Evolutionary conservation across 2,797 vertebrate genomes (phyloP).

Genomic region (Ibycter americanus): DNA sequence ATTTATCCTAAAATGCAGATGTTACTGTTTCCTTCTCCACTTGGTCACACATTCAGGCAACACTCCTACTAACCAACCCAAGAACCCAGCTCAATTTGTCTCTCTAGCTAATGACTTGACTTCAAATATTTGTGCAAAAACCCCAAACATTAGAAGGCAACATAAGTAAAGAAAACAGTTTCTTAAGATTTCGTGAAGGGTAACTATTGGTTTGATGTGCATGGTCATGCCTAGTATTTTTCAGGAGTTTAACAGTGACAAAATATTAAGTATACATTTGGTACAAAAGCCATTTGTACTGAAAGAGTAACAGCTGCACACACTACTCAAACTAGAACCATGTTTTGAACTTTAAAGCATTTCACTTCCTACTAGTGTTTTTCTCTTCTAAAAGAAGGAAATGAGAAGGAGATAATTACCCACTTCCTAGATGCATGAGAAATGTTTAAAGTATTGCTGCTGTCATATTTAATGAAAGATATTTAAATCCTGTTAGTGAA

Average conservation of each 20-base stretch:
- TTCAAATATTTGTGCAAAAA: neutral
- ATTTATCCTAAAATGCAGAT: neutral
- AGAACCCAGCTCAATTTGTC: neutral
- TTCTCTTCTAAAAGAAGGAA: neutral
- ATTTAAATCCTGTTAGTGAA: neutral
- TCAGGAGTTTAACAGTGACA: neutral
- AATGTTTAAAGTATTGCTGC: neutral
- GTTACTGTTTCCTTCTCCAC: neutral
- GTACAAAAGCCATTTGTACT: neutral
- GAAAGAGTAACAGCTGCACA: neutral
- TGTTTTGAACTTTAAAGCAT: neutral
- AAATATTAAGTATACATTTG: neutral
- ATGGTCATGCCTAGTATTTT: neutral
- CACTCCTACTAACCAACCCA: neutral
- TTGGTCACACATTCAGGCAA: neutral
- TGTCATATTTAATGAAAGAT: neutral
- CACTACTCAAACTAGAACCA: neutral
- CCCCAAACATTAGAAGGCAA: neutral
- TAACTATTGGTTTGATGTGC: neutral
- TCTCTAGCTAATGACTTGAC: neutral
- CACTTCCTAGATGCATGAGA: neutral
- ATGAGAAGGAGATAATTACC: neutral
- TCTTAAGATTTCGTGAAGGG: neutral
- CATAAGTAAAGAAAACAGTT: neutral
- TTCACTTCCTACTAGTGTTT: neutral